A percentile compares a stretch with the other conserved stretches of the same genome.
phyloP scores from a whole-genome alignment of 2,113 vertebrate genomes.

The Bujurquina vittata region DNA sequence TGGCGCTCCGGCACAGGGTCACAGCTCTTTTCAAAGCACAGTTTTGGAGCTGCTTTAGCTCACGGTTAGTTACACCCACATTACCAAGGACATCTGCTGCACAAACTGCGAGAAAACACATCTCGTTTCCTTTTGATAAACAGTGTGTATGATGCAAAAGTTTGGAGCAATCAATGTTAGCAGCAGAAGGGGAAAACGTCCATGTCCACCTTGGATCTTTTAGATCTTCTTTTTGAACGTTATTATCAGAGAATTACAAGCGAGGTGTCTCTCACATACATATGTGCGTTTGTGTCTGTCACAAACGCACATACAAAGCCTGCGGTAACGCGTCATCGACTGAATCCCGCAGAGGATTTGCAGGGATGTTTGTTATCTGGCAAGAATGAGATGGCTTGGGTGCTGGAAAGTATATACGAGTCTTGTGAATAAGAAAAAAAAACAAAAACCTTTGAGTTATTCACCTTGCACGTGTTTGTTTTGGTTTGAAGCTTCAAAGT shows the following conservation, averaged over 20 bases:
- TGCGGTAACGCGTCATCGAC: neutral
- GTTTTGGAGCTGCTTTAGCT: neutral
- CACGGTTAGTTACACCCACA: neutral
- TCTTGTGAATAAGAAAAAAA: neutral
- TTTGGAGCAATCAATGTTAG: neutral
- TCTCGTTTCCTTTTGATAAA: neutral
- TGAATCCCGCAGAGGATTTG: neutral
- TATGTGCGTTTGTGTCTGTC: too few species aligned
- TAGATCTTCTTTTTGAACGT: neutral
- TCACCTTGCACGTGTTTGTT: neutral
- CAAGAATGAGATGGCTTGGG: neutral
- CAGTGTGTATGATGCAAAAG: neutral
- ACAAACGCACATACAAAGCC: neutral
- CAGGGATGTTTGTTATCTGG: neutral
- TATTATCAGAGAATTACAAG: neutral
- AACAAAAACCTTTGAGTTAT: neutral
- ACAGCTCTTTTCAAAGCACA: neutral
- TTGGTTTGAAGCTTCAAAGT: neutral
- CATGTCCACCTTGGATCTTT: neutral
- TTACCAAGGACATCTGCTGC: neutral
- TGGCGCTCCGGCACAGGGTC: conserved; percentile 9
- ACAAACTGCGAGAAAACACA: neutral
- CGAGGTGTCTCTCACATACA: too few species aligned
- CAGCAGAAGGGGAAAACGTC: neutral
- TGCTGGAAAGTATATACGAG: neutral